Evolutionary conservation across 2,113 vertebrate genomes (phyloP).

Genomic region (Amblyornis subalaris): DNA sequence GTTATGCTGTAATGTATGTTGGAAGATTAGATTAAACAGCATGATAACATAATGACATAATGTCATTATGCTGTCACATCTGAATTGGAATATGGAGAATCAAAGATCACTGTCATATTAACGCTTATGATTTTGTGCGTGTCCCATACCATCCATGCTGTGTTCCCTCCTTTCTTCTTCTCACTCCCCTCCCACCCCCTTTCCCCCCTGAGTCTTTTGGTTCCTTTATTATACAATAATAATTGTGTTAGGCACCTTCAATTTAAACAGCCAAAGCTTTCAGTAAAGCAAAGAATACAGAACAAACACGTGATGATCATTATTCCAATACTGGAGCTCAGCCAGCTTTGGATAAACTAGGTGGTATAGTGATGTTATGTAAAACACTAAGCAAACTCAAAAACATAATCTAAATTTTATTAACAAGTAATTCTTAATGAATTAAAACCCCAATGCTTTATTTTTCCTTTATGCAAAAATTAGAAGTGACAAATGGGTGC

Average conservation of each 20-base stretch:
- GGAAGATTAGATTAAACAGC: constrained; percentile 24
- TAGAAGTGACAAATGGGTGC: not conserved
- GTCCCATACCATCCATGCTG: accelerated
- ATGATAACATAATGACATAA: not conserved
- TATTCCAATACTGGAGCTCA: not conserved
- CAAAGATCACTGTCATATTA: not conserved
- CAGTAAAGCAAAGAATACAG: not conserved
- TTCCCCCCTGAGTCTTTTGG: not conserved
- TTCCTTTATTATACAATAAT: not conserved
- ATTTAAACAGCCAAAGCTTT: not conserved
- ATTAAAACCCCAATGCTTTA: not conserved
- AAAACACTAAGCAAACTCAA: not conserved
- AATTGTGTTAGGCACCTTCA: not conserved
- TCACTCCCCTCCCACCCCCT: accelerated
- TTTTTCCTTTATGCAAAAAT: not conserved
- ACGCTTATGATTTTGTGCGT: not conserved
- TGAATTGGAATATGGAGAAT: not conserved
- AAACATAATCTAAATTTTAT: not conserved
- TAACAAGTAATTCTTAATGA: not conserved
- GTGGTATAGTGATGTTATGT: not conserved
- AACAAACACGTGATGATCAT: not conserved
- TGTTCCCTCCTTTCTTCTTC: not conserved
- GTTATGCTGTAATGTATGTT: not conserved
- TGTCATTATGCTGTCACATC: not conserved
- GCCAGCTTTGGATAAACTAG: not conserved